Evolutionary conservation across 2,797 vertebrate species (phyloP).

Genomic region (Aselliscus stoliczkanus): DNA sequence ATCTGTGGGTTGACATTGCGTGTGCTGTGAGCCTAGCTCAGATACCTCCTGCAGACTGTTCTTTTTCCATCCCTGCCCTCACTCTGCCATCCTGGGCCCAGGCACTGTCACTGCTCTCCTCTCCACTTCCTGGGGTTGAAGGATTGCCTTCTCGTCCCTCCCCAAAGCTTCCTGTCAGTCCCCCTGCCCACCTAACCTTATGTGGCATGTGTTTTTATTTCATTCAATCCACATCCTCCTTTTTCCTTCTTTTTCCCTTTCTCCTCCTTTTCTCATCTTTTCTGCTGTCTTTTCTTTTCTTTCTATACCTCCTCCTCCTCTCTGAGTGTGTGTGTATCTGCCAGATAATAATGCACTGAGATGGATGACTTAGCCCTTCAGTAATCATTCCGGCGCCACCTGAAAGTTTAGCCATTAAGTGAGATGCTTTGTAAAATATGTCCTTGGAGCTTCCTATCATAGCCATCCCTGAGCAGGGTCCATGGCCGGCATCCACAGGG

Average conservation of each 20-base stretch:
- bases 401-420: background rate
- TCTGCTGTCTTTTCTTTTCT: constrained; percentile 17
- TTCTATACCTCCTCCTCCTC: background rate
- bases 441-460: background rate
- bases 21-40: no score
- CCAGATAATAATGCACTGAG: background rate
- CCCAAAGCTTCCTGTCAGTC: background rate
- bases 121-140: background rate
- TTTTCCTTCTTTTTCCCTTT: background rate
- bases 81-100: background rate
- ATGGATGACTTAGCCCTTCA: background rate
- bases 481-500: background rate
- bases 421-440: background rate
- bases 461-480: background rate
- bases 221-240: background rate
- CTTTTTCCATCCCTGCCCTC: background rate
- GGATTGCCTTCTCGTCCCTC: background rate
- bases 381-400: background rate
- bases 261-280: constrained; percentile 36
- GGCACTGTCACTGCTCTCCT: background rate
- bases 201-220: background rate
- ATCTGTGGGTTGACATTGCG: background rate
- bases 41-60: background rate
- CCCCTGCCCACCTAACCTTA: background rate
- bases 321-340: background rate